Evolutionary conservation across 1,140 invertebrate genomes (phyloP), one percentile per base, ranked within the genome.

Genomic region (Chionoecetes opilio): DNA sequence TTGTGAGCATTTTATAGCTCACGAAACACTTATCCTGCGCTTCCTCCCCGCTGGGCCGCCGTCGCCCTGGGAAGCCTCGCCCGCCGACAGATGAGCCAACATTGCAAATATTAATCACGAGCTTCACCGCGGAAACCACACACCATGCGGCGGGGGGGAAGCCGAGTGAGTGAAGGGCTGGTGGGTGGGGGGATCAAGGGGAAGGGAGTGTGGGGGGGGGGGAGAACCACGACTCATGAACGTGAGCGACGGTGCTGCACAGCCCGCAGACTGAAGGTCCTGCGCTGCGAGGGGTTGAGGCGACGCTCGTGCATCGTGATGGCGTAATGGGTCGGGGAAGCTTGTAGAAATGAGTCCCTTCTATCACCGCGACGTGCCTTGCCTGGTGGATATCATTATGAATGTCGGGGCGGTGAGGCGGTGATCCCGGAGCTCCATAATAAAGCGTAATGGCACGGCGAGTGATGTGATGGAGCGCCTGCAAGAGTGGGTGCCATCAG

Each of bases 371-470:
- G 84, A 86, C 84, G 32, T 86, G 35, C 84, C 32, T 34, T 86
- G 84, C 84, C 32, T 86, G 14, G 35, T 38, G 84, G 84, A 35
- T 86, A 86, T 86, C 11, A 86, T 86, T 38, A 86, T 86, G 84
- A 86, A 86, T 86, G 84, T 31, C 84, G 32, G 32, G 32, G 84
- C 84, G 8, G 32, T 32, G 32, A 32, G 35, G 84, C 32, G 14
- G 84, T 34, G 84, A 86, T 35, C 32, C 84, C 32, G 84, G 84
- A 26, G 84, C 35, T 86, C 84, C 84, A 86, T 86, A 53, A 90
- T 90, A 63, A 53, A 90, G 26, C 6, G 0, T 53, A 53, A 90
- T 90, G 53, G 17, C 35, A 11, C 11, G 8, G 29, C 21, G 29
- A 21, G 46, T 90, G 75, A 32, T 34, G 14, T 14, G 46, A 91